phyloP scores from a whole-genome alignment of 2,797 vertebrate species.

The Parambassis ranga region DNA sequence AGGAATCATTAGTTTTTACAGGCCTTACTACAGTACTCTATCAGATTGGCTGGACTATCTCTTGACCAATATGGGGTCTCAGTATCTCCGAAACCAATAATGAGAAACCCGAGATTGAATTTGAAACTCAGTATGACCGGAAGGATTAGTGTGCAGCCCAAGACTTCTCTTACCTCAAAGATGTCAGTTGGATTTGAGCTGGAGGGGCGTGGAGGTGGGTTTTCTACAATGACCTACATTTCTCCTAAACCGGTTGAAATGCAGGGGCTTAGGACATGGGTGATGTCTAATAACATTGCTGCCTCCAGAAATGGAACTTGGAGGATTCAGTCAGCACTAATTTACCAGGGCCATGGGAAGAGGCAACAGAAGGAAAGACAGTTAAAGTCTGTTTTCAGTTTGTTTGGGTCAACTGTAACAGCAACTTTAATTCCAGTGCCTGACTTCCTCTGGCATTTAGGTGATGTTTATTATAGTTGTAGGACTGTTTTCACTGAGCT shows the following conservation, averaged over 20 bases:
- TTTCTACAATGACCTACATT: conserved; percentile 77
- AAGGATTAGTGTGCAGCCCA: conserved; percentile 74
- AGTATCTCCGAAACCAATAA: conserved; percentile 77
- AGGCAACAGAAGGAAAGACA: conserved; percentile 25
- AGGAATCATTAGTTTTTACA: conserved; percentile 65
- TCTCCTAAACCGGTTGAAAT: conserved; percentile 63
- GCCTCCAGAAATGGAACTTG: conserved; percentile 53
- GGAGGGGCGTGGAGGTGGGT: conserved; percentile 51
- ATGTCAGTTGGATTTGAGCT: conserved; percentile 71
- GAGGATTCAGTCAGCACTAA: conserved; percentile 39
- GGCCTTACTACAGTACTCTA: conserved; percentile 54
- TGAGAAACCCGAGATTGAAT: conserved; percentile 82
- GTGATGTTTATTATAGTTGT: conserved; percentile 2
- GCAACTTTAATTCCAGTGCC: conserved; percentile 19
- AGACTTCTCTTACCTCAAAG: conserved; percentile 74
- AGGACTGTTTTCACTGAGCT: not conserved
- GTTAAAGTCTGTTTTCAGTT: conserved; percentile 20
- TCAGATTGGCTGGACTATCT: conserved; percentile 80
- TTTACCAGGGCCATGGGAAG: conserved; percentile 23
- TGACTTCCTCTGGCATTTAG: not conserved
- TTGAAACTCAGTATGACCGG: conserved; percentile 78
- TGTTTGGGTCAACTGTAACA: conserved; percentile 25
- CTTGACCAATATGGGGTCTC: conserved; percentile 77
- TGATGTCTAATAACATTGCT: conserved; percentile 52
- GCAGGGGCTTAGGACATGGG: conserved; percentile 54